Evolutionary conservation across 2,797 vertebrate genomes (phyloP).

Genomic region (Xenentodon cancila): DNA sequence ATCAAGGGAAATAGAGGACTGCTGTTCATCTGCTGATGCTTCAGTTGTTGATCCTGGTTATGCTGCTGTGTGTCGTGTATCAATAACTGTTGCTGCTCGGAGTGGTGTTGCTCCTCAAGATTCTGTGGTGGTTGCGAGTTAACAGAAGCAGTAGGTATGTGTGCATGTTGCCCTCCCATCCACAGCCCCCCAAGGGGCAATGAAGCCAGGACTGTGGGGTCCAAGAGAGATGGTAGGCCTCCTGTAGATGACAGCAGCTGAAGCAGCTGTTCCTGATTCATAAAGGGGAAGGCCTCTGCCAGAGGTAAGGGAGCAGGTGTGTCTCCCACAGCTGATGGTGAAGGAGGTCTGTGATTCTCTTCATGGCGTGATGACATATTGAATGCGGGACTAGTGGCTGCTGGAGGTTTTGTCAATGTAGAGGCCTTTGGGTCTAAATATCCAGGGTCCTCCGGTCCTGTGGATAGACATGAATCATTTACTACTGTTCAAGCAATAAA

Average conservation of each 20-base stretch:
- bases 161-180: constrained; percentile 76
- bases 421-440: constrained; percentile 57
- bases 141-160: constrained; percentile 48
- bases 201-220: constrained; percentile 80
- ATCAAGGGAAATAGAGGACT: constrained; percentile 75
- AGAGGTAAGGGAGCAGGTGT: constrained; percentile 69
- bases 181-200: constrained; percentile 78
- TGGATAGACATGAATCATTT: constrained; percentile 20
- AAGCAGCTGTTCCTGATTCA: constrained; percentile 90
- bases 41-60: constrained; percentile 76
- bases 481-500: constrained; percentile 8
- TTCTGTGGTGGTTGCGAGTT: constrained; percentile 57
- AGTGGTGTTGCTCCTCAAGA: constrained; percentile 64
- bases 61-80: constrained; percentile 70
- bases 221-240: constrained; percentile 82
- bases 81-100: constrained; percentile 63
- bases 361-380: constrained; percentile 55
- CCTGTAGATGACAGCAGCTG: constrained; percentile 84
- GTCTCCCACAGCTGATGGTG: constrained; percentile 62
- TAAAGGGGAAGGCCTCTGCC: constrained; percentile 89
- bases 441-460: constrained; percentile 60
- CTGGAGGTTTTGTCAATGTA: constrained; percentile 49
- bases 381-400: constrained; percentile 65
- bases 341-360: constrained; percentile 50
- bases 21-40: constrained; percentile 80